Base-by-base conservation (phyloP, 2,797 vertebrate genomes). In the Octomys mimax region DNA sequence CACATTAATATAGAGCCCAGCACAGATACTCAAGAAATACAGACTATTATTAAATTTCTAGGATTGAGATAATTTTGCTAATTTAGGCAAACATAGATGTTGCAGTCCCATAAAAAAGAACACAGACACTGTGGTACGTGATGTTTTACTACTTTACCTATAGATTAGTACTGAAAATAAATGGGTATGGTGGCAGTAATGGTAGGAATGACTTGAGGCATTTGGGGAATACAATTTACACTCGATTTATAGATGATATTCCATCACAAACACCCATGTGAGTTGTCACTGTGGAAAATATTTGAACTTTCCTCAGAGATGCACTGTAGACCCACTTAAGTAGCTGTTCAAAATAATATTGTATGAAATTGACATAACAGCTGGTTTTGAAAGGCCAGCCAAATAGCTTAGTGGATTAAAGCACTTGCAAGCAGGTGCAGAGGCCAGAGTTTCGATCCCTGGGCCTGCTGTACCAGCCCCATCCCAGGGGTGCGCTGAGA, bases 341-440 rank as follows among this genome's bases (percentile, higher is more conserved):
- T 57, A 89, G 79, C 42, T 95, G 42, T 82, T 94, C 73, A 78
- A 88, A 93, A 92, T 59, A 92, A 92, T 61, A 91, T 13, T 61
- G 24, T 54, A 61, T 81, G 70, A 70, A 64, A 75, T 81, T 95
- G 94, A 96, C 77, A 89, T 61, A 89, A 93, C 82, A 95, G 91
- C 59, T 92, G 49, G 39, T 12, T 80, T 91, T 92, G 52, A 46
- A 91, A 42, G 42, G 42, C 3, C 42, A 42, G 42, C 42, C 42
- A 42, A 42, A 42, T 42, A 42, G 42, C 42, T 42, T 4, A 42
- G 42, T 42, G 42, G 42, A 42, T 42, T 42, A 42, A 42, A 5
- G 5, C 42, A 42, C 42, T 42, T 42, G 4, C 42, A 42, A 42
- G 42, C 42, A 42, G 5, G 42, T 42, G 0, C 42, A 42, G 42